Evolutionary conservation across 2,888 invertebrate species (phyloP).

Genomic region (Tetragonisca angustula): DNA sequence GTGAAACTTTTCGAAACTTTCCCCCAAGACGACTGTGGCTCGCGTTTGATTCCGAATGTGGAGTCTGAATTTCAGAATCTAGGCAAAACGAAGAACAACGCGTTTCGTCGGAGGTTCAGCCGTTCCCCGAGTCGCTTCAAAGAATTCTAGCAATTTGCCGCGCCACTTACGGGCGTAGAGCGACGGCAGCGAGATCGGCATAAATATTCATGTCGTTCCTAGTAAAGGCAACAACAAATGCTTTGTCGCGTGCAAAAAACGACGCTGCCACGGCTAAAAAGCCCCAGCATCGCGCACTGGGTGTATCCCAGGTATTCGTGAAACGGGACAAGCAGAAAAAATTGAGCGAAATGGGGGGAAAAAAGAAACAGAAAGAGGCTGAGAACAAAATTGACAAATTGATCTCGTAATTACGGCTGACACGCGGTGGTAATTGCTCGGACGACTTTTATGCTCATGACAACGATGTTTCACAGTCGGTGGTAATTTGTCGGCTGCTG

Average conservation of each 20-base stretch:
- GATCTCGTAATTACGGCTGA: slow-evolving; percentile 7
- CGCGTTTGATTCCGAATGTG: not conserved
- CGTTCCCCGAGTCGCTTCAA: not conserved
- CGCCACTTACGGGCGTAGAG: not conserved
- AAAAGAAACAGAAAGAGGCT: not conserved
- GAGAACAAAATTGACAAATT: slow-evolving; percentile 14
- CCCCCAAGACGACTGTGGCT: no score
- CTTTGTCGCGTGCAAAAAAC: slow-evolving; percentile 1
- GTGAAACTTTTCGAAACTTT: not conserved
- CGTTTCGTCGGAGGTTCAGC: not conserved
- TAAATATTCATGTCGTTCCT: slow-evolving; percentile 31
- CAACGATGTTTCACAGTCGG: slow-evolving; percentile 29
- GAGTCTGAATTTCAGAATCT: not conserved
- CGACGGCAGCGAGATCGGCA: not conserved
- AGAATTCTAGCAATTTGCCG: slow-evolving; percentile 12
- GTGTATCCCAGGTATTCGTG: not conserved
- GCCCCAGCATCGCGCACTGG: not conserved
- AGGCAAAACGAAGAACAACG: not conserved
- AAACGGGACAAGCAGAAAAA: not conserved
- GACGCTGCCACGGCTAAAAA: not conserved
- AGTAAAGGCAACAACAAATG: slow-evolving; percentile 29
- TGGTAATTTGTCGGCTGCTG: slow-evolving; percentile 40
- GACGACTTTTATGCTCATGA: slow-evolving; percentile 29
- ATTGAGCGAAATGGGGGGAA: not conserved
- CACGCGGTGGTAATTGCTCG: slow-evolving; percentile 23